A percentile compares a stretch with the other conserved stretches of the same genome.
These are phyloP conservation scores for Neodiprion virginianus DNA, from an alignment of 1,140 invertebrate species.

Conservation along the genomic window DNA sequence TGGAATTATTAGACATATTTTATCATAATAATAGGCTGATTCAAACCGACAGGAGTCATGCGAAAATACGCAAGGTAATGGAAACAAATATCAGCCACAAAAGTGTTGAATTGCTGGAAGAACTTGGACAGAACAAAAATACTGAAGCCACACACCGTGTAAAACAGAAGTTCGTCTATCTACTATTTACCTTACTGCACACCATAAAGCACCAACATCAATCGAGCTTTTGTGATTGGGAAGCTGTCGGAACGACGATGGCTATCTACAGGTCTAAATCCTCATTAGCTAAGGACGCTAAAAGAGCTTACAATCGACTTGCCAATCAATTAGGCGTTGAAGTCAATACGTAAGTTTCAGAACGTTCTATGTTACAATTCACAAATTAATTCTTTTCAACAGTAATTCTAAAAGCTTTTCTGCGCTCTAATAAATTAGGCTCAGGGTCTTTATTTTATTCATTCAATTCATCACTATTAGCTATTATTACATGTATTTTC, in stretches of 20 bases:
- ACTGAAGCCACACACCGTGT: slow-evolving; percentile 42
- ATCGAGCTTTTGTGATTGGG: slow-evolving; percentile 57
- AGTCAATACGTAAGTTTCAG: slow-evolving; percentile 43
- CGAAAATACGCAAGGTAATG: slow-evolving; percentile 41
- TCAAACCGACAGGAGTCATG: slow-evolving; percentile 32
- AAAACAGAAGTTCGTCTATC: slow-evolving; percentile 57
- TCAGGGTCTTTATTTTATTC: too few species aligned
- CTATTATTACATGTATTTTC: too few species aligned
- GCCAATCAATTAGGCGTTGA: slow-evolving; percentile 49
- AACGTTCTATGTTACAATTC: slow-evolving; percentile 17
- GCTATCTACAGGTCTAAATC: slow-evolving; percentile 45
- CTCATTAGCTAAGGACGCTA: slow-evolving; percentile 55
- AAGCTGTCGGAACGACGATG: slow-evolving; percentile 46
- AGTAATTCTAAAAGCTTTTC: too few species aligned
- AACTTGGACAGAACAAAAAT: slow-evolving; percentile 36
- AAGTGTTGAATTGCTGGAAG: slow-evolving; percentile 45
- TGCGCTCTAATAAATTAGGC: too few species aligned
- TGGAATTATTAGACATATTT: slow-evolving; percentile 69
- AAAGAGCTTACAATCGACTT: slow-evolving; percentile 59
- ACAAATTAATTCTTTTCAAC: too few species aligned
- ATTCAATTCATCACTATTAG: too few species aligned
- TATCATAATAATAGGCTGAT: slow-evolving; percentile 65
- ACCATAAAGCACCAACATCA: slow-evolving; percentile 48
- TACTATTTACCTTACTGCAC: slow-evolving; percentile 54
- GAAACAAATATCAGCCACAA: slow-evolving; percentile 51